Evolutionary conservation across 2,113 vertebrate genomes (phyloP), one percentile per base, ranked within the genome.

Genomic region (Epinephelus fuscoguttatus): DNA sequence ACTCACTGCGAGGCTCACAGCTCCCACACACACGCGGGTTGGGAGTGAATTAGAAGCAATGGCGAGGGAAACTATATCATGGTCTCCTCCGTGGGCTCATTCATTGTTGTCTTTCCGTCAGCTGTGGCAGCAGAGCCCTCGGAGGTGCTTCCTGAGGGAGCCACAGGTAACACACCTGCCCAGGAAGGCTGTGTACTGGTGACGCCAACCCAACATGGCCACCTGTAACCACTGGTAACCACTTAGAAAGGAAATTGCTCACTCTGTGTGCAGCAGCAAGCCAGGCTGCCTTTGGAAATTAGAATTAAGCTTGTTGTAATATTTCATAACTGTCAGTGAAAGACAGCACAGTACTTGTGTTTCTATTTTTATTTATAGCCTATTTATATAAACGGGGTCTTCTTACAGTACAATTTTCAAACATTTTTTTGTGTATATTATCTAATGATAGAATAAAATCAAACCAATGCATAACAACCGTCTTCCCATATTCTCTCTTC

Each of bases 91-190:
- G 84, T 78, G 64, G 77, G 56, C 52, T 19, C 68, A 27, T 59
- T 62, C 76, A 53, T 45, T 17, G 66, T 37, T 47, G 4, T 78
- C 11, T 67, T 78, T 75, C 47, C 3, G 33, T 75, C 71, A 64
- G 73, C 69, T 5, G 49, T 55, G 53, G 21, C 73, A 55, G 63
- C 13, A 33, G 49, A 59, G 66, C 18, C 33, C 19, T 1, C 21
- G 64, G 84, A 70, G 50, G 73, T 74, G 86, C 68, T 86, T 91
- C 88, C 89, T 64, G 40, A n/a, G 19, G 56, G 68, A 83, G 88
- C 90, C 84, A 94, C 95, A 95, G 92, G 95, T 95, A 93, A 93
- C 94, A 90, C 95, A 96, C 95, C 95, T 95, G 93, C 87, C 85
- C 84, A 70, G 18, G 45, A 57, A 85, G 50, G 59, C 66, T 15